Conservation (phyloP, 2,113 vertebrate species). For the Amphiprion percula region DNA sequence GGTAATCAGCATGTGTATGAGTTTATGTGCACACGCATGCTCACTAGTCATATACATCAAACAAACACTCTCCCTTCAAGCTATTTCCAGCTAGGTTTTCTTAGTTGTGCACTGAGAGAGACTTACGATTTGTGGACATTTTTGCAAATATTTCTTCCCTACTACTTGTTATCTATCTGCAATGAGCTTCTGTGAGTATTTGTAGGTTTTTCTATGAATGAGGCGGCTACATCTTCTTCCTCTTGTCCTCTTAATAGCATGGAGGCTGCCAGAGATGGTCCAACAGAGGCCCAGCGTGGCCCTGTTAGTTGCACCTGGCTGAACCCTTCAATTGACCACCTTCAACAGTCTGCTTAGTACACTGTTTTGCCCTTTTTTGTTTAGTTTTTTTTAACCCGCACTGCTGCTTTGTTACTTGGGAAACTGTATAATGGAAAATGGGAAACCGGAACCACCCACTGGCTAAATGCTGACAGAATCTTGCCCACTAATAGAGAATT, state of each 20-base stretch:
- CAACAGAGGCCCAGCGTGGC: constrained; percentile 64
- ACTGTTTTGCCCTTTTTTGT: constrained; percentile 17
- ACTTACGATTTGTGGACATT: constrained; percentile 23
- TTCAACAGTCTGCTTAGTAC: constrained; percentile 60
- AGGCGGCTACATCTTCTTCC: constrained; percentile 11
- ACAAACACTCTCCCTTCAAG: constrained; percentile 56
- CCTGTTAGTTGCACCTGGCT: constrained; percentile 77
- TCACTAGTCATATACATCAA: constrained; percentile 59
- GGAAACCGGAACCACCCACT: constrained; percentile 38
- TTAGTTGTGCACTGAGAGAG: constrained; percentile 46
- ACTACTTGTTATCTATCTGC: constrained; percentile 4
- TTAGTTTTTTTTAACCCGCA: constrained; percentile 17
- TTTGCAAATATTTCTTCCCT: constrained; percentile 19
- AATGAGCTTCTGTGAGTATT: neutral
- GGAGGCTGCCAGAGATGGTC: constrained; percentile 73
- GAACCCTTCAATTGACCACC: constrained; percentile 68
- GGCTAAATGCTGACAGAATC: constrained; percentile 43
- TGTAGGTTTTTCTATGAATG: constrained; percentile 16
- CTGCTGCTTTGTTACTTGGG: constrained; percentile 28
- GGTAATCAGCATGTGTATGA: constrained; percentile 52
- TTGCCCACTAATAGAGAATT: constrained; percentile 21
- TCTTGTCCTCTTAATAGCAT: constrained; percentile 62
- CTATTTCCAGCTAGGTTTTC: constrained; percentile 37
- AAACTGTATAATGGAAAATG: constrained; percentile 50
- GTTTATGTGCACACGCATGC: constrained; percentile 23